Evolutionary conservation across 2,888 invertebrate genomes (phyloP), one percentile per base, ranked within the genome.

Genomic region (Phymatocera aterrima): DNA sequence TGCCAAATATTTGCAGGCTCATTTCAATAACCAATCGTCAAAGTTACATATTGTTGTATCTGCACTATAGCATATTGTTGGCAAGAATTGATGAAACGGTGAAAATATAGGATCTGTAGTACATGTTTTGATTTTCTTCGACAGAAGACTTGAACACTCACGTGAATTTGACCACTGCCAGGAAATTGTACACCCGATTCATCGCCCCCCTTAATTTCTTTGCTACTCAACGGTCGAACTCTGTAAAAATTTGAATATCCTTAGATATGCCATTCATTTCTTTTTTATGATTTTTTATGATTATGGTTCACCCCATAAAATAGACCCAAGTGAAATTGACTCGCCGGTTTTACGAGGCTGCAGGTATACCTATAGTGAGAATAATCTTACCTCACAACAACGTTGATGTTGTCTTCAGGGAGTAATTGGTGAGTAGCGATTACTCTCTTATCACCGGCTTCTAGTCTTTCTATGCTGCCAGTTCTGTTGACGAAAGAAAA

Each of bases 361-460:
- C n/a, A n/a, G n/a, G n/a, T n/a, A n/a, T 72, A 8, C 43, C 21
- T 21, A 12, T 74, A 75, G 31, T 40, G 8, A 31, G 46, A 77
- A n/a, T 40, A 31, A 15, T 31, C 28, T 31, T 60, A 96, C 96
- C 96, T 94, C 81, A 97, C 95, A 40, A 97, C 97, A 10, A 97
- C 97, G 89, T 97, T 97, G 85, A 97, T 97, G 87, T 96, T 97
- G 88, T 97, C 97, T 86, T 96, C 96, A 34, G 93, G 93, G 79
- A 88, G 84, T 43, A 93, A 91, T 83, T 92, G 92, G 83, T 90
- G 91, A 72, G 91, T 91, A 2, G 92, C 91, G 72, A 92, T 91
- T 81, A 92, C 91, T 83, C 91, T 89, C 82, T 89, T 90, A 82
- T 92, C 92, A 77, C 90, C 91, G 68, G 91, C 91, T 80, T 91